Conservation (phyloP, 2,797 vertebrate species). For the Sus cebifrons region DNA sequence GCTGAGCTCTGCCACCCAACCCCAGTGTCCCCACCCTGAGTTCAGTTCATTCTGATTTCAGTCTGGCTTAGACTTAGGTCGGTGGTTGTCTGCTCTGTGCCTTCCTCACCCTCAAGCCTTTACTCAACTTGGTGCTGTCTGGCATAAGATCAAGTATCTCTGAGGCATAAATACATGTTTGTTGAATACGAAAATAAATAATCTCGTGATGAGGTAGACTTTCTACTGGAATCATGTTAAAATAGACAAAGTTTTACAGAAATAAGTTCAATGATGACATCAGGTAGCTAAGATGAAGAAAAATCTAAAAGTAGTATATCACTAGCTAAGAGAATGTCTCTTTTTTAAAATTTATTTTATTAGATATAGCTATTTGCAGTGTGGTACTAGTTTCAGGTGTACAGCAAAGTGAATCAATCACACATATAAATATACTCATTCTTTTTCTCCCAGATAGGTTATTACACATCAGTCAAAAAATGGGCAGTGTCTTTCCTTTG, state of each 20-base stretch:
- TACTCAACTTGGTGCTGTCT: not conserved
- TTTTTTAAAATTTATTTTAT: not conserved
- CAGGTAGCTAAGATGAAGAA: not conserved
- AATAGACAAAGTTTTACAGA: not conserved
- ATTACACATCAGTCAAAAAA: too few relatives aligned
- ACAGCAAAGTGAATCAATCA: too few relatives aligned
- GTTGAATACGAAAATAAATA: not conserved
- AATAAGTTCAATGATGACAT: not conserved
- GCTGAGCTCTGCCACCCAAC: not conserved
- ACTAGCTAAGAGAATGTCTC: not conserved
- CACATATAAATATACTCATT: too few relatives aligned
- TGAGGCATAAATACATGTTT: not conserved
- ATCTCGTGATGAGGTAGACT: not conserved
- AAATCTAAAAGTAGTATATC: not conserved
- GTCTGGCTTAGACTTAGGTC: not conserved
- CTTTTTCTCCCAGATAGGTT: too few relatives aligned
- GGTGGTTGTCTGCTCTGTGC: not conserved
- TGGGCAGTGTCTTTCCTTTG: not conserved
- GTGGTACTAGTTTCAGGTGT: too few relatives aligned
- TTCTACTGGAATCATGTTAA: not conserved
- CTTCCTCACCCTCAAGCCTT: not conserved
- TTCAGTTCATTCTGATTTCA: too few relatives aligned
- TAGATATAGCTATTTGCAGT: too few relatives aligned
- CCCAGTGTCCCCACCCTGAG: too few relatives aligned
- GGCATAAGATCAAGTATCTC: not conserved